Conservation (phyloP, 2,888 invertebrate species). For the Thecocarcelia acutangulata region DNA sequence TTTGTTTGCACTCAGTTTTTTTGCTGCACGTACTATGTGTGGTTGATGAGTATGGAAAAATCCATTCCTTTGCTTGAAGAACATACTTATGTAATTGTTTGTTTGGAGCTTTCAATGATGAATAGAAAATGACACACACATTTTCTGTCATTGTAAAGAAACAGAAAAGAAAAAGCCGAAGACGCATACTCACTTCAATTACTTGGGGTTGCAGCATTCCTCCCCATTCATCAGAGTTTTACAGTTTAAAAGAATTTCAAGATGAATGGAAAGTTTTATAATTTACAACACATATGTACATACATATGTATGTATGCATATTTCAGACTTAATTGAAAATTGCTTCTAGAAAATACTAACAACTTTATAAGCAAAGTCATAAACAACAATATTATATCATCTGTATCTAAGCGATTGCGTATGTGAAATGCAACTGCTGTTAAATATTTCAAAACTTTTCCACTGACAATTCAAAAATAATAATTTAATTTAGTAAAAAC, state of each 20-base stretch:
- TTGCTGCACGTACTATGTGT: slow-evolving; percentile 6
- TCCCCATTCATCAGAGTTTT: slow-evolving; percentile 23
- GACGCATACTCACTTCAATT: slow-evolving; percentile 24
- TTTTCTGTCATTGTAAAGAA: slow-evolving; percentile 4
- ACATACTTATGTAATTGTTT: slow-evolving; percentile 10
- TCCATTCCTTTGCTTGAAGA: background rate
- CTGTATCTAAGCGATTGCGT: background rate
- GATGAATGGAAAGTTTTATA: slow-evolving; percentile 54
- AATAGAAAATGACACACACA: slow-evolving; percentile 2
- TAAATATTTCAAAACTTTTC: slow-evolving; percentile 21
- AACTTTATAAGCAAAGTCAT: background rate
- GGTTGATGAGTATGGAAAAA: slow-evolving; percentile 50
- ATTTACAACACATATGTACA: no score
- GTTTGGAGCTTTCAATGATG: slow-evolving; percentile 31
- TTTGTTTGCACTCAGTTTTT: slow-evolving; percentile 17
- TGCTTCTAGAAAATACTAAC: slow-evolving; percentile 24
- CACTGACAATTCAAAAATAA: slow-evolving; percentile 1
- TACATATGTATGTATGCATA: slow-evolving; percentile 17
- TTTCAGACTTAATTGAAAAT: slow-evolving; percentile 39
- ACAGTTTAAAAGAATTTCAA: slow-evolving; percentile 1
- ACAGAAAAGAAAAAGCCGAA: background rate
- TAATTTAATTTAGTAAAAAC: background rate
- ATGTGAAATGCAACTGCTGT: background rate
- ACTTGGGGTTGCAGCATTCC: background rate
- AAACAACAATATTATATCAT: slow-evolving; percentile 23